Percentiles rank a stretch among this genome's conserved stretches.
Evolutionary conservation across 30 jellyfish, hydroid and myxozoan species (phyloP).

Genomic region (Hydractinia echinata): DNA sequence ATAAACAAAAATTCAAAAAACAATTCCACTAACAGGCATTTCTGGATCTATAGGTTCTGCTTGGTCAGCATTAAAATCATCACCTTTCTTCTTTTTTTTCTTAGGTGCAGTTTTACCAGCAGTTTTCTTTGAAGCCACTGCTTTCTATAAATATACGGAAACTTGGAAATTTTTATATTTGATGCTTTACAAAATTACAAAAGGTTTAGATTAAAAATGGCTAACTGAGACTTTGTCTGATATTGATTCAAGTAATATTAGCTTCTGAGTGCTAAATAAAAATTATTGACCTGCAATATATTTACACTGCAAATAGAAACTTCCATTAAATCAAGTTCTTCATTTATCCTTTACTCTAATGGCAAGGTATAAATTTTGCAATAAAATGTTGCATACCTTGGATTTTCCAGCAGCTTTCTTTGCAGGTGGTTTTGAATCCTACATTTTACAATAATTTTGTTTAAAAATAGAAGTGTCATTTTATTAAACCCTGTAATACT

Average conservation of each 20-base stretch:
- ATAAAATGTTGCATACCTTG: background rate
- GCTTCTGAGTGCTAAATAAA: no score
- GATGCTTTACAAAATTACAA: background rate
- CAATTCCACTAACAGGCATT: constrained; percentile 42
- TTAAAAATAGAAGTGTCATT: background rate
- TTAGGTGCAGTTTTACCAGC: constrained; percentile 25
- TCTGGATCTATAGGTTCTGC: constrained; percentile 77
- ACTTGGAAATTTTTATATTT: background rate
- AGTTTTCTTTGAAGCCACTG: constrained; percentile 24
- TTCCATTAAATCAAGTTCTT: no score
- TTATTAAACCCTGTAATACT: no score
- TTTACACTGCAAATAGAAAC: no score
- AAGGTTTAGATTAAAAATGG: background rate
- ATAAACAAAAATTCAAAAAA: no score
- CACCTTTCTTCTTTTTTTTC: constrained; percentile 68
- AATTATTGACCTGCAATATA: no score
- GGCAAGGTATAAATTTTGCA: no score
- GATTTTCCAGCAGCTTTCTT: background rate
- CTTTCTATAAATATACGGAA: background rate
- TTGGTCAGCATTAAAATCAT: constrained; percentile 61
- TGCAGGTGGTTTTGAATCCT: constrained; percentile 10
- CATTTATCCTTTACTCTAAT: no score
- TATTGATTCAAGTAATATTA: no score
- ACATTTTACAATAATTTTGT: background rate
- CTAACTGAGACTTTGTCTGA: no score